Percentiles rank a stretch among this genome's conserved stretches.
These are phyloP conservation scores for Linnaemya tessellans DNA, from an alignment of 2,888 invertebrate species.

Conservation along the genomic window DNA sequence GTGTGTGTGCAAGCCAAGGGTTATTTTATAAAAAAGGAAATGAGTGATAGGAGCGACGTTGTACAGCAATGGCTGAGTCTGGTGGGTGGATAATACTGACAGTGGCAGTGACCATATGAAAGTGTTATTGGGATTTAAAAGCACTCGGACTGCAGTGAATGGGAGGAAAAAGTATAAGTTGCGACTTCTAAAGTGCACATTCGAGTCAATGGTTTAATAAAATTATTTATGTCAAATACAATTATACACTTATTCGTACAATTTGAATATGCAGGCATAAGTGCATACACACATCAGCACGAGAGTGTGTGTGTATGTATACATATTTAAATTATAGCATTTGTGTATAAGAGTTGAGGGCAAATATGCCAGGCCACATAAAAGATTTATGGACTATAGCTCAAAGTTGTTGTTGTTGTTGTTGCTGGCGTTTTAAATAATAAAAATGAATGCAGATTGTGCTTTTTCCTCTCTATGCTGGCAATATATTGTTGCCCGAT, in stretches of 20 bases:
- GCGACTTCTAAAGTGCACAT: slow-evolving; percentile 42
- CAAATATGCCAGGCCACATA: slow-evolving; percentile 29
- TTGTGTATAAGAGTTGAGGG: slow-evolving; percentile 4
- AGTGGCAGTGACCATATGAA: slow-evolving; percentile 52
- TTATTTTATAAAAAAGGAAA: background rate
- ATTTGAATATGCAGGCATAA: background rate
- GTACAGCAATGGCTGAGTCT: background rate
- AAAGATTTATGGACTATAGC: slow-evolving; percentile 44
- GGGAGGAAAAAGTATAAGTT: background rate
- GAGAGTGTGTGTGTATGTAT: no score
- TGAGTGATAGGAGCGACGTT: background rate
- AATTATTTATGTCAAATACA: slow-evolving; percentile 65
- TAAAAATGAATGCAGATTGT: background rate
- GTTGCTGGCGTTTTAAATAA: background rate
- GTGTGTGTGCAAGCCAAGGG: background rate
- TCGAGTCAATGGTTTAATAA: slow-evolving; percentile 65
- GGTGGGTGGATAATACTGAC: background rate
- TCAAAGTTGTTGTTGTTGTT: background rate
- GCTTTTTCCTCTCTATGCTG: background rate
- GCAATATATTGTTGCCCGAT: slow-evolving; percentile 25
- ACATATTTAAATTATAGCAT: no score
- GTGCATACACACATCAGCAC: background rate
- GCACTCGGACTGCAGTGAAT: background rate
- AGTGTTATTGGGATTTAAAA: background rate
- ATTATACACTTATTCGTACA: slow-evolving; percentile 35